Conservation (phyloP, 64 coral and sea anemone genomes). For the Exaiptasia diaphana region DNA sequence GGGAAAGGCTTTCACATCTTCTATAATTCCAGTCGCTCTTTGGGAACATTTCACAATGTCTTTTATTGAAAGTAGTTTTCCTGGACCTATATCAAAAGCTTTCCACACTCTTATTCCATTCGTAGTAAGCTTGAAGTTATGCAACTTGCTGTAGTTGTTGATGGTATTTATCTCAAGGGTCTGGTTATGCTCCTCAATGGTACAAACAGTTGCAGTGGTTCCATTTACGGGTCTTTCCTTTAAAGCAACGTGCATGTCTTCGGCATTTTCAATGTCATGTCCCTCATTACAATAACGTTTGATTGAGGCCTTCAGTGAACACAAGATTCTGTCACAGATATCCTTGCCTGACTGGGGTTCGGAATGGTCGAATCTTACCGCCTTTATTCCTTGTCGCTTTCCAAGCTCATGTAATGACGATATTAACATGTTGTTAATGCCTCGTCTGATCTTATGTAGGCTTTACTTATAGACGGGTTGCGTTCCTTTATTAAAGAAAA, state of each 20-base stretch:
- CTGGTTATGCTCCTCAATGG: neutral
- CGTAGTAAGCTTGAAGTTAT: constrained; percentile 8
- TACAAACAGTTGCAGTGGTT: constrained; percentile 1
- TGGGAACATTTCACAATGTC: constrained; percentile 13
- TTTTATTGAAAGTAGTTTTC: constrained; percentile 47
- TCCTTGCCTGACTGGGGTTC: constrained; percentile 25
- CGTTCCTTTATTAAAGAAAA: neutral
- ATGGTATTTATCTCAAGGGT: constrained; percentile 28
- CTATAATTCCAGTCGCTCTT: constrained; percentile 6
- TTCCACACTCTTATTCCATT: constrained; percentile 38
- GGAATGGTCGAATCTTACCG: neutral
- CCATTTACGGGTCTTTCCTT: constrained; percentile 12
- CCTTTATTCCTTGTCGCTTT: neutral
- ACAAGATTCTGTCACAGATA: constrained; percentile 10
- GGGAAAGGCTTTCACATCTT: constrained; percentile 3
- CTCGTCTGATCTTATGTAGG: constrained; percentile 13
- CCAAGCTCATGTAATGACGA: constrained; percentile 4
- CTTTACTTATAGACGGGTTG: neutral
- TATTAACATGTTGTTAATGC: constrained; percentile 1
- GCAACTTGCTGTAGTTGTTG: constrained; percentile 1
- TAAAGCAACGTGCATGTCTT: neutral
- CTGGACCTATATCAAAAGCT: neutral
- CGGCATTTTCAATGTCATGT: neutral
- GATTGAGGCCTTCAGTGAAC: constrained; percentile 20
- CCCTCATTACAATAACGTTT: constrained; percentile 23